Base-by-base conservation (phyloP, 2,113 vertebrate genomes). In the Carassius gibelio region DNA sequence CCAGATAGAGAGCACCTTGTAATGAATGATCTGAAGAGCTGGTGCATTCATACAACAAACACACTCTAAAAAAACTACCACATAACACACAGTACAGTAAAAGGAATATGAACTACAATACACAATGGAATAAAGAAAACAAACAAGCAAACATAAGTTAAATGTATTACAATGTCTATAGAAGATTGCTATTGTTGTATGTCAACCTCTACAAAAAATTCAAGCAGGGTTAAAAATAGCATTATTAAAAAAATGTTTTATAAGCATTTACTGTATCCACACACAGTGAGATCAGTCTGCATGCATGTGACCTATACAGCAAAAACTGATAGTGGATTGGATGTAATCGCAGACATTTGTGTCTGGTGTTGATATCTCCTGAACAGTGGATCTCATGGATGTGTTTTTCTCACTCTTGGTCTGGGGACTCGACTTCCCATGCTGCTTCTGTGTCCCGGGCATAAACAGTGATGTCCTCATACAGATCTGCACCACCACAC, bases 381-480 rank as follows among this genome's bases (percentile, higher is more conserved):
- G 64, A 68, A 3, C 50, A 15, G 1, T 52, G 11, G 11, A 23
- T 74, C 23, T 5, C 2, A 52, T 34, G 52, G 26, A 15, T 66
- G 71, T 52, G 45, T 26, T 50, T 45, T 3, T 78, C 17, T 96
- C 92, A 96, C 89, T 96, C 94, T 81, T 95, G 91, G 4, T 94
- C 92, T 0, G 96, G 94, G 79, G 93, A 92, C 85, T 95, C 93
- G 45, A 93, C 93, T 2, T 96, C 94, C 96, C 96, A 97, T 19
- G 96, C 95, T 83, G 95, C 95, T 82, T 97, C 95, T 82, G 93
- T 6, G 85, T 10, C 23, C 80, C 88, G 81, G 77, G 94, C 89
- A 86, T 96, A 96, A 21, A 91, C 92, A 30, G 95, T 91, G 34
- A 99, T 97, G 82, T 98, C 98, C 91, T 99, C 97, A 0, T 99